Conservation (phyloP, 2,888 invertebrate genomes). For the Opisthograptis luteolata region DNA sequence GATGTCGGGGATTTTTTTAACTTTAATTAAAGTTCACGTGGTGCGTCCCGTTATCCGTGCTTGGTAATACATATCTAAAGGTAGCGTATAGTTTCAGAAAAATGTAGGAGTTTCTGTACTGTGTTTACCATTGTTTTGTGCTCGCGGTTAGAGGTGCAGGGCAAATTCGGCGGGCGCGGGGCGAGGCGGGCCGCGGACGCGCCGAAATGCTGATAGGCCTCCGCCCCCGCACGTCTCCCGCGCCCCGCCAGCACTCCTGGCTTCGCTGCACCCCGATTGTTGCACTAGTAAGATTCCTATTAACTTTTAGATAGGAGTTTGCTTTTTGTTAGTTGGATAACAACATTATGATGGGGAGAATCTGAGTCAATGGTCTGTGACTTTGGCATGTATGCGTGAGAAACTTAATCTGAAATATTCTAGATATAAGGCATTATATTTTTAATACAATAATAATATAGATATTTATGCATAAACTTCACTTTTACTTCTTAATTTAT, state of each 20-base stretch:
- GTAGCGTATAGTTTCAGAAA: background rate
- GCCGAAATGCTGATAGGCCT: conserved; percentile 81
- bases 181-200: conserved; percentile 66
- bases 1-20: too few relatives aligned
- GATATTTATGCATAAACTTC: too few relatives aligned
- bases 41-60: too few relatives aligned
- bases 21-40: too few relatives aligned
- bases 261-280: conserved; percentile 54
- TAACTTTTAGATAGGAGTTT: conserved; percentile 20
- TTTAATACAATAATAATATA: too few relatives aligned
- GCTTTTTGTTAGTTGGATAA: conserved; percentile 10
- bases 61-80: too few relatives aligned
- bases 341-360: too few relatives aligned
- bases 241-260: conserved; percentile 44
- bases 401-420: too few relatives aligned
- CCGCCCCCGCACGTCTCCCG: conserved; percentile 50
- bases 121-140: conserved; percentile 1
- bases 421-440: too few relatives aligned
- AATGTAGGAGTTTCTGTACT: conserved; percentile 1
- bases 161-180: conserved; percentile 69
- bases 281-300: conserved; percentile 37
- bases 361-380: too few relatives aligned
- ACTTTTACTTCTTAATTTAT: too few relatives aligned
- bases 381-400: too few relatives aligned
- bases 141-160: conserved; percentile 74